phyloP scores from a whole-genome alignment of 2,797 vertebrate genomes.

The Babyrousa celebensis region DNA sequence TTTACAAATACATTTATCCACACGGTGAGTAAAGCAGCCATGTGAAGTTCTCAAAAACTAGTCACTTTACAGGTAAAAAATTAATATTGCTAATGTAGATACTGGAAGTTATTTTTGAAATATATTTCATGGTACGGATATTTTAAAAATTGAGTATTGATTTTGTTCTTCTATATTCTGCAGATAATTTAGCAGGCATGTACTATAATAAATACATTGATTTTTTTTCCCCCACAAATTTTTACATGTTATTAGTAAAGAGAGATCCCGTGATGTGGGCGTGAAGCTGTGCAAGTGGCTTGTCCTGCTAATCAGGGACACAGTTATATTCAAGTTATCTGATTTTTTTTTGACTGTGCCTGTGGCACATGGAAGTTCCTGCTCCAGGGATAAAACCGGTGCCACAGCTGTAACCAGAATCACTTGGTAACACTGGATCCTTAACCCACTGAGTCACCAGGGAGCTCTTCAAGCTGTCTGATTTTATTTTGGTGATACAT shows the following conservation, averaged over 20 bases:
- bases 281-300: not conserved
- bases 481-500: not conserved
- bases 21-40: not conserved
- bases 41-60: not conserved
- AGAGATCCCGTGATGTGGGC: too few species aligned
- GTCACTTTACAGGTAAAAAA: not conserved
- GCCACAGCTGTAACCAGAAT: too few species aligned
- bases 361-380: too few species aligned
- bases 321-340: not conserved
- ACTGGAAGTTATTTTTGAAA: not conserved
- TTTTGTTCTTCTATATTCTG: not conserved
- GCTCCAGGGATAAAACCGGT: too few species aligned
- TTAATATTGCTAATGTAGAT: not conserved
- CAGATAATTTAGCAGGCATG: not conserved
- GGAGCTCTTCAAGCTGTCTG: too few species aligned
- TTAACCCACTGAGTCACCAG: too few species aligned
- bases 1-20: not conserved
- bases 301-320: not conserved
- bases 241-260: not conserved
- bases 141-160: not conserved
- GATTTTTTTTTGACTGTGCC: not conserved
- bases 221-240: too few species aligned
- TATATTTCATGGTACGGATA: not conserved
- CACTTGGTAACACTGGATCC: too few species aligned
- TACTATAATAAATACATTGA: not conserved